Base-by-base conservation (phyloP, 2,797 vertebrate species). In the Moxostoma hubbsi region DNA sequence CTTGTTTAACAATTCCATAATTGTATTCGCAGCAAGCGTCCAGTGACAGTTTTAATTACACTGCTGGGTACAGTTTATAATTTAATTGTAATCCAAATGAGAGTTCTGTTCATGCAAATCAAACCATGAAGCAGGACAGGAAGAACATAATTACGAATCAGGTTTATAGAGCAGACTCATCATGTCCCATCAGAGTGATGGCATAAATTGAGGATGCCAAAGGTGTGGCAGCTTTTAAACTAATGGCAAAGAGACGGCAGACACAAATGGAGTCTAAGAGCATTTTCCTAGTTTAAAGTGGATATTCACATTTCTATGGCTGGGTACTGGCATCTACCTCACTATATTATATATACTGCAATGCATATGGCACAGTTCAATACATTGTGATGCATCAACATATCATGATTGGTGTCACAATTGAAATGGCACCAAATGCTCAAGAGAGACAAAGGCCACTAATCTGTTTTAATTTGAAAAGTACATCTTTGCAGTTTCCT, bases 81-180 rank as follows among this genome's bases (percentile, higher is more conserved):
- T 9, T 50, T 12, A 0, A 73, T 36, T 73, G 16, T 61, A 7
- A 24, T 46, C 54, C 43, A 36, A 46, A 11, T 53, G 16, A 36
- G 53, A 58, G 8, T 47, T 45, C 71, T 62, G 15, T 12, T 4
- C 12, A 61, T 2, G 5, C 16, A 12, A 57, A 73, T 15, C 45
- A 16, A 10, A 45, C 54, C 5, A n/a, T 36, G 16, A 7, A 15
- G 58, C 47, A 54, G 51, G 11, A 61, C 53, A 55, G 16, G 16
- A 55, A 50, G 7, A 10, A 61, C 71, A n/a, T 58, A 7, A 70
- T 70, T 79, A 73, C 46, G 70, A 82, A 70, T 58, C 16, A 58
- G 76, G 53, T 55, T 54, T 47, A 55, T 59, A 66, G 36, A 71
- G 45, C 57, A 69, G 49, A 65, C 36, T 78, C 18, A 45, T n/a